Percentiles rank a stretch among this genome's conserved stretches.
These are phyloP conservation scores for Tribolium madens DNA, from an alignment of 1,140 invertebrate genomes.

Conservation along the genomic window DNA sequence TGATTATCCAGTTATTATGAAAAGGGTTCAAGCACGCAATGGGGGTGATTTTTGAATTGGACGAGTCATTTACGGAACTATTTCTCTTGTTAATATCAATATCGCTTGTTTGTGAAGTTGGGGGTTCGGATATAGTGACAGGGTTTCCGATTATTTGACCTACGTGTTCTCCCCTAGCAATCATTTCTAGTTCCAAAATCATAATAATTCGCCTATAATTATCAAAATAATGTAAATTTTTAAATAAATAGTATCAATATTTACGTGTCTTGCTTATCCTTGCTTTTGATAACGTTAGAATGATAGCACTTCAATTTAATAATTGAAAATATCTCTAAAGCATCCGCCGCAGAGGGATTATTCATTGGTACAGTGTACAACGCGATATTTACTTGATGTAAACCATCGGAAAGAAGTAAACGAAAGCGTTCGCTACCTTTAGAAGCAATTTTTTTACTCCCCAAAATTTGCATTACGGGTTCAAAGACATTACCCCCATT, in stretches of 20 bases:
- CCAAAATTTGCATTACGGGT: constrained; percentile 81
- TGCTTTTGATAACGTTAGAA: constrained; percentile 81
- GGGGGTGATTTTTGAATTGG: constrained; percentile 68
- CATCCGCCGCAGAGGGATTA: constrained; percentile 71
- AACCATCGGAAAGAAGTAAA: constrained; percentile 88
- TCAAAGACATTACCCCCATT: constrained; percentile 73
- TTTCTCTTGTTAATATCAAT: constrained; percentile 24
- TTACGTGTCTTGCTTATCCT: constrained; percentile 64
- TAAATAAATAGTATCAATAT: constrained; percentile 42
- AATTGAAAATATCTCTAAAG: constrained; percentile 81
- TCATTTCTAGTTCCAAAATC: constrained; percentile 81
- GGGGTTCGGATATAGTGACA: constrained; percentile 67
- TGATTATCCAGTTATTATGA: constrained; percentile 95
- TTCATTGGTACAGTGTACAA: constrained; percentile 86
- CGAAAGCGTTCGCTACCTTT: constrained; percentile 81
- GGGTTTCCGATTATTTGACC: constrained; percentile 84
- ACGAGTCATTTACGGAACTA: constrained; percentile 17
- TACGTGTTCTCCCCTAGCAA: constrained; percentile 79
- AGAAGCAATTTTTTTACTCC: constrained; percentile 72
- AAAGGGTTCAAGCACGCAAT: constrained; percentile 89
- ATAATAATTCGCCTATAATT: constrained; percentile 81
- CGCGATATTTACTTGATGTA: constrained; percentile 85
- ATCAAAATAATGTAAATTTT: background rate
- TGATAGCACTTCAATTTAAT: constrained; percentile 84
- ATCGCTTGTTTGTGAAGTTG: constrained; percentile 53